Conservation (phyloP, 1,140 invertebrate genomes). For the Eurosta solidaginis region DNA sequence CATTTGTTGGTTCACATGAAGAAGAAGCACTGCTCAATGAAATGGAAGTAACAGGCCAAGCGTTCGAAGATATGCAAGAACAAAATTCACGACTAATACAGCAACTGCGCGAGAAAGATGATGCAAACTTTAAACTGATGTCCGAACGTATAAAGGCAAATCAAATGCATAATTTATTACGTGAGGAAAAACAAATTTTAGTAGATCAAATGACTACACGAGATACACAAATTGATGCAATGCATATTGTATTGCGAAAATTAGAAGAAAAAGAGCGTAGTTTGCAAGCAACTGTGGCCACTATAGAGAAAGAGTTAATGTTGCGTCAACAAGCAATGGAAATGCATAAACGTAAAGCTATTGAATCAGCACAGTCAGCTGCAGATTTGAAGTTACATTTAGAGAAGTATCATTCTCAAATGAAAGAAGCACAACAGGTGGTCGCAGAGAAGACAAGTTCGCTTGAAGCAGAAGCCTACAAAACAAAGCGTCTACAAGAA, state of each 20-base stretch:
- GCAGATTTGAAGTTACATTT: conserved; percentile 97
- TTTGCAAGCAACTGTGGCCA: conserved; percentile 88
- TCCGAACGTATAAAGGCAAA: conserved; percentile 97
- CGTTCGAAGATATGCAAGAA: conserved; percentile 99
- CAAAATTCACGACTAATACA: conserved; percentile 96
- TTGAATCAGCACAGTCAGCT: conserved; percentile 92
- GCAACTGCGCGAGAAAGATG: conserved; percentile 96
- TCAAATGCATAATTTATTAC: conserved; percentile 90
- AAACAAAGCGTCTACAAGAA: conserved; percentile 91
- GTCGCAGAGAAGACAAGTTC: conserved; percentile 96
- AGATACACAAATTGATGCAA: conserved; percentile 92
- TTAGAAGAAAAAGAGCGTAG: conserved; percentile 97
- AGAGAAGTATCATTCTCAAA: conserved; percentile 93
- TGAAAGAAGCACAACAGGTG: conserved; percentile 96
- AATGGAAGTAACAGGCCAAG: conserved; percentile 99
- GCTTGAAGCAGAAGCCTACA: conserved; percentile 94
- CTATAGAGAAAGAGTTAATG: conserved; percentile 92
- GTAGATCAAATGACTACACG: conserved; percentile 72
- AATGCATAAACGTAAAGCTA: conserved; percentile 96
- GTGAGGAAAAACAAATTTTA: conserved; percentile 74
- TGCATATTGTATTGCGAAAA: conserved; percentile 91
- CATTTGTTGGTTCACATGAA: conserved; percentile 76
- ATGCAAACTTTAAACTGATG: conserved; percentile 99
- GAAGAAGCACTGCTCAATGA: conserved; percentile 97
- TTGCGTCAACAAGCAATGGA: conserved; percentile 93